Conservation (phyloP, 2,113 vertebrate species). For the Dipodomys merriami region DNA sequence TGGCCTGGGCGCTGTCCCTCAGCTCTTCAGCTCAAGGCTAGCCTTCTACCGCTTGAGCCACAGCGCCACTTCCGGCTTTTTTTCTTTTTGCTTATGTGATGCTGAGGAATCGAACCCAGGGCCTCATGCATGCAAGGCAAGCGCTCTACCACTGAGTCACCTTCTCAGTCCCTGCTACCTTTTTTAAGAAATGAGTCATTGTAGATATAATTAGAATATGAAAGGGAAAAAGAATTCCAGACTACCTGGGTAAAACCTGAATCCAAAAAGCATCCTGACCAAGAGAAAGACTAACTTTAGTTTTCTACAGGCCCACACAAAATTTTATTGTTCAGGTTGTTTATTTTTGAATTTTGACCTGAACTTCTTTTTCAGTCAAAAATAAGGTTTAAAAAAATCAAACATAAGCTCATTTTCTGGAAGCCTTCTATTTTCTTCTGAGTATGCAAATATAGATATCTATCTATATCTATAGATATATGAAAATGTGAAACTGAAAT, state of each 20-base stretch:
- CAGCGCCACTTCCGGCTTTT: too few relatives aligned
- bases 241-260: neutral
- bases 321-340: neutral
- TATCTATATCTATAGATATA: too few relatives aligned
- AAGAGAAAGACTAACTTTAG: neutral
- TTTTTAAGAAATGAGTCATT: neutral
- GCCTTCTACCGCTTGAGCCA: too few relatives aligned
- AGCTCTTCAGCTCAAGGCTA: too few relatives aligned
- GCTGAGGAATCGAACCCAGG: too few relatives aligned
- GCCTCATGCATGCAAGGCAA: too few relatives aligned
- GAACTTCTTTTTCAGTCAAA: neutral
- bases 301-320: neutral
- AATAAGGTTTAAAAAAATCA: neutral
- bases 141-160: too few relatives aligned
- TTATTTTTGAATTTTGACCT: conserved; percentile 5
- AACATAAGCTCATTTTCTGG: neutral
- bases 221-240: neutral
- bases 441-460: neutral
- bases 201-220: neutral
- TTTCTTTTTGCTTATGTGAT: too few relatives aligned
- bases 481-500: neutral
- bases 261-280: neutral
- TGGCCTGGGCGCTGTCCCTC: too few relatives aligned
- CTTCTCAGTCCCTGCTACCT: too few relatives aligned
- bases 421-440: neutral